These are phyloP conservation scores for Donacobius atricapilla DNA, from an alignment of 2,113 vertebrate species.

Conservation along the genomic window DNA sequence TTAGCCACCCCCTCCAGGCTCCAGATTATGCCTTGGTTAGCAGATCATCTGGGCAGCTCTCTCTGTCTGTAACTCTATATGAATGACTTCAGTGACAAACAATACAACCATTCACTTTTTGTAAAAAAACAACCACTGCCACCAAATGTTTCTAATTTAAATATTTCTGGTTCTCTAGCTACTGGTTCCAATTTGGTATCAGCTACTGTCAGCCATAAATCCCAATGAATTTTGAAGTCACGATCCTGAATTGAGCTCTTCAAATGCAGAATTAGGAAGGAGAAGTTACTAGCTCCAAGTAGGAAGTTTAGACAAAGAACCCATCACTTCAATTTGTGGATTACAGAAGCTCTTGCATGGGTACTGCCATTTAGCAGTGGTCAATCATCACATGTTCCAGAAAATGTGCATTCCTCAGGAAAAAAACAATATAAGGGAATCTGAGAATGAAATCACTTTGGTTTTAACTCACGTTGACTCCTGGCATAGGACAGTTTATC, in stretches of 20 bases:
- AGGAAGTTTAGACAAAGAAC: slow-evolving; percentile 41
- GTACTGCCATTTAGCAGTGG: not conserved
- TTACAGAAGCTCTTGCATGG: slow-evolving; percentile 29
- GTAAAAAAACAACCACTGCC: slow-evolving; percentile 45
- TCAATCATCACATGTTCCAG: slow-evolving; percentile 37
- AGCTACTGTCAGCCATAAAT: slow-evolving; percentile 67
- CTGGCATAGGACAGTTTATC: not conserved
- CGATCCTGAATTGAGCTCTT: slow-evolving; percentile 21
- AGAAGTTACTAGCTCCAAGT: not conserved
- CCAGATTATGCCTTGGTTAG: not conserved
- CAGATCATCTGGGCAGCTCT: slow-evolving; percentile 54
- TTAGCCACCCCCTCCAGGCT: slow-evolving; percentile 34
- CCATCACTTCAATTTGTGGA: not conserved
- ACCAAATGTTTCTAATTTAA: slow-evolving; percentile 71
- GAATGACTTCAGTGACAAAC: slow-evolving; percentile 66
- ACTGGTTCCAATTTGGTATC: slow-evolving; percentile 57
- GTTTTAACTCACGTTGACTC: not conserved
- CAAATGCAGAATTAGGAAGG: slow-evolving; percentile 19
- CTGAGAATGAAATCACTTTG: not conserved
- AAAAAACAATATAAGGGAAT: not conserved
- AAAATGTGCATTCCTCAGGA: not conserved
- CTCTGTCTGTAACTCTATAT: slow-evolving; percentile 42
- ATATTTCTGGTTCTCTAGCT: slow-evolving; percentile 61
- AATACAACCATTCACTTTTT: slow-evolving; percentile 65
- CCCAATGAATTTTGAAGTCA: slow-evolving; percentile 58